Evolutionary conservation across 2,797 vertebrate species (phyloP).

Genomic region (Sebastes iracundus): DNA sequence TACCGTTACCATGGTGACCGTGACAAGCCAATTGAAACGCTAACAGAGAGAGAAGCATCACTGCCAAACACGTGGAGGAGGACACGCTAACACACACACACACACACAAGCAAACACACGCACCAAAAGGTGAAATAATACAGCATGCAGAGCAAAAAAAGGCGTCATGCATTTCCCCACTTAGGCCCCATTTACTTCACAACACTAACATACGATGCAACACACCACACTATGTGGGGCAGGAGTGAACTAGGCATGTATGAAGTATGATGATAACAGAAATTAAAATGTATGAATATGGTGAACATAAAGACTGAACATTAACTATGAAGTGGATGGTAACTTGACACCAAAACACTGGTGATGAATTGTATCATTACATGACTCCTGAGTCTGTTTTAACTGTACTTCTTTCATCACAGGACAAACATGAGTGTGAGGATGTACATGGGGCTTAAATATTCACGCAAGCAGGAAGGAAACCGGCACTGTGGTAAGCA

Average conservation of each 20-base stretch:
- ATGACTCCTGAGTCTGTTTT: not conserved
- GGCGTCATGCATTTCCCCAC: conserved; percentile 58
- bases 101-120: not conserved
- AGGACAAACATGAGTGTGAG: conserved; percentile 25
- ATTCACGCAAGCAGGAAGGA: conserved; percentile 75
- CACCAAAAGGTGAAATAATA: not conserved
- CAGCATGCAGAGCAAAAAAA: conserved; percentile 52
- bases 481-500: conserved; percentile 78
- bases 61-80: conserved; percentile 63
- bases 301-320: not conserved
- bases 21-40: conserved; percentile 34
- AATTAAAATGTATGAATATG: not conserved
- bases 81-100: not conserved
- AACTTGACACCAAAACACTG: conserved; percentile 20
- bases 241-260: not conserved
- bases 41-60: conserved; percentile 27
- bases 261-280: conserved; percentile 24
- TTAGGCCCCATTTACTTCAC: conserved; percentile 70
- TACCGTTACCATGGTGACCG: conserved; percentile 30
- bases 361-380: not conserved
- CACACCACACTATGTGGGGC: conserved; percentile 16
- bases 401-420: not conserved
- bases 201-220: conserved; percentile 27
- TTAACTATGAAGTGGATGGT: not conserved
- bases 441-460: conserved; percentile 65